Evolutionary conservation across 2,888 invertebrate genomes (phyloP), one percentile per base, ranked within the genome.

Genomic region (Deladenus siricidicola): DNA sequence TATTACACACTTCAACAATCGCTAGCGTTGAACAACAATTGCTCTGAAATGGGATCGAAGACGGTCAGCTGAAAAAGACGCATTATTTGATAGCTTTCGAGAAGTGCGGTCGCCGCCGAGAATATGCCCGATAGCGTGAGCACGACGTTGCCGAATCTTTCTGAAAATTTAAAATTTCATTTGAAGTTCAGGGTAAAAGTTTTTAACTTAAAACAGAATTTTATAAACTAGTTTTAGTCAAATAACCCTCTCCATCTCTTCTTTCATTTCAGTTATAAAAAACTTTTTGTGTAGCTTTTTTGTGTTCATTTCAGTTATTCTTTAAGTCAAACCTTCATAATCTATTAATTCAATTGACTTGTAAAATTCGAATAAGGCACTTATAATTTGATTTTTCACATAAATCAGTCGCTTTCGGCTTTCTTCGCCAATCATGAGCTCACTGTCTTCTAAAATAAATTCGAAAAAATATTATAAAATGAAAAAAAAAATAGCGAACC

Each of bases 1-100:
- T n/a, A n/a, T n/a, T n/a, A n/a, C n/a, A n/a, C n/a, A n/a, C n/a
- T n/a, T n/a, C n/a, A n/a, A n/a, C n/a, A n/a, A n/a, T n/a, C n/a
- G n/a, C n/a, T n/a, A n/a, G 51, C 65, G 59, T 80, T 70, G 66
- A 76, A 76, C 44, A 76, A 68, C n/a, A 76, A 66, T 61, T 76
- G 72, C 58, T 76, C 71, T 17, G 75, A 70, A n/a, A n/a, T n/a
- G n/a, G n/a, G n/a, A n/a, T 75, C 76, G 60, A 77, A 76, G 24
- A 66, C 64, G 4, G 71, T 73, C 45, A 76, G 69, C 60, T 76
- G 70, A 68, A 76, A 76, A 1, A 64, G 45, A n/a, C 64, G 45
- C 67, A 70, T 70, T 19, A 67, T 58, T 45, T 70, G 68, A 34
- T 70, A 67, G 48, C 62, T 67, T 34, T 67, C 68, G 50, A 63